Evolutionary conservation across 2,888 invertebrate species (phyloP).

Genomic region (Apotomis capreana): DNA sequence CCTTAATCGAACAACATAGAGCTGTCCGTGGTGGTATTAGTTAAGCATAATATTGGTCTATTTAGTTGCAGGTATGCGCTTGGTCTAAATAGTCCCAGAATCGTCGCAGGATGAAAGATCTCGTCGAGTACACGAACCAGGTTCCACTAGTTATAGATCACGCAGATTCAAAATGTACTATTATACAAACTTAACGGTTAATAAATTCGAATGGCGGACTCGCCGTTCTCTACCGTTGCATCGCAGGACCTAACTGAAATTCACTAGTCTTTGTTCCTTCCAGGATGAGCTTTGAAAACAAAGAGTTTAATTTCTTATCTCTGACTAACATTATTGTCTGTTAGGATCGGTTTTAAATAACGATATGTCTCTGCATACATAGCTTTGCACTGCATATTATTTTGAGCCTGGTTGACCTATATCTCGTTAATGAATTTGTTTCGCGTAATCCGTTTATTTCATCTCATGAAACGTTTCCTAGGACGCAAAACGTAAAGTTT

Average conservation of each 20-base stretch:
- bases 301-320: too few species aligned
- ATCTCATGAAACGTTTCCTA: not conserved
- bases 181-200: too few species aligned
- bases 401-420: not conserved
- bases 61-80: conserved; percentile 8
- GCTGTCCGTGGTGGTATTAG: conserved; percentile 13
- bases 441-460: not conserved
- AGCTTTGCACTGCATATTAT: not conserved
- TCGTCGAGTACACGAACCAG: conserved; percentile 3
- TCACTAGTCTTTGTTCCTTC: too few species aligned
- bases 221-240: too few species aligned
- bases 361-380: too few species aligned
- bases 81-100: conserved; percentile 1
- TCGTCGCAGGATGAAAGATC: not conserved
- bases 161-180: not conserved
- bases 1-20: conserved; percentile 12
- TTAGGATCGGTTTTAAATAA: too few species aligned
- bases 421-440: not conserved
- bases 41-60: conserved; percentile 20
- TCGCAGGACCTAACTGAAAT: too few species aligned
- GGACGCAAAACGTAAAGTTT: conserved; percentile 15
- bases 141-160: not conserved
- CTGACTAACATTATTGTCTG: too few species aligned
- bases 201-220: too few species aligned
- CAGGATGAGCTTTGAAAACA: too few species aligned